Conservation (phyloP, 2,113 vertebrate species). For the Macrotus californicus region DNA sequence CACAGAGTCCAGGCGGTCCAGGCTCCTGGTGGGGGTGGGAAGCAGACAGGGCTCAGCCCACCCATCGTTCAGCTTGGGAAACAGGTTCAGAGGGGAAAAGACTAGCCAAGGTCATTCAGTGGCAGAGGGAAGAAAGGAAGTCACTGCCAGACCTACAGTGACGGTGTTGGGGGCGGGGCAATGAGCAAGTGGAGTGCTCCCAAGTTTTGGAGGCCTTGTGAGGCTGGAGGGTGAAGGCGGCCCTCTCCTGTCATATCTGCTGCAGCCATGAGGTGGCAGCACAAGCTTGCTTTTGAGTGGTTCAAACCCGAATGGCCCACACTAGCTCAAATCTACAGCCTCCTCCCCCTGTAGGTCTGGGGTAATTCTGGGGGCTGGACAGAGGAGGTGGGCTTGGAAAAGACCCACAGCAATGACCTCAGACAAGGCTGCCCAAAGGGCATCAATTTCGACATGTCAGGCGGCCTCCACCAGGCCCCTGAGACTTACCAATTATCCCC, state of each 20-base stretch:
- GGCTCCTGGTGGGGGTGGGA: constrained; percentile 82
- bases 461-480: not conserved
- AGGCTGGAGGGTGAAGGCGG: not conserved
- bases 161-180: accelerated
- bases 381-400: not conserved
- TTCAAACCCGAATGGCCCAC: not conserved
- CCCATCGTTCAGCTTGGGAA: not conserved
- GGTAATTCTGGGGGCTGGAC: not conserved
- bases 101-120: not conserved
- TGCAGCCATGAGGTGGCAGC: constrained; percentile 49
- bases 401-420: not conserved
- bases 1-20: constrained; percentile 94
- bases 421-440: not conserved
- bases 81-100: not conserved
- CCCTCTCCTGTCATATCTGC: not conserved
- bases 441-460: not conserved
- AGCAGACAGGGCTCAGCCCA: constrained; percentile 21
- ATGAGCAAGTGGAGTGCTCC: not conserved
- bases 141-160: not conserved
- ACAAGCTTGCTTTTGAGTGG: constrained; percentile 8
- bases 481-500: not conserved
- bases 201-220: not conserved
- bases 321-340: not conserved
- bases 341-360: not conserved
- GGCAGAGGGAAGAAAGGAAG: not conserved